These are phyloP conservation scores for Rapana venosa DNA, from an alignment of 2,888 invertebrate species.

Conservation along the genomic window DNA sequence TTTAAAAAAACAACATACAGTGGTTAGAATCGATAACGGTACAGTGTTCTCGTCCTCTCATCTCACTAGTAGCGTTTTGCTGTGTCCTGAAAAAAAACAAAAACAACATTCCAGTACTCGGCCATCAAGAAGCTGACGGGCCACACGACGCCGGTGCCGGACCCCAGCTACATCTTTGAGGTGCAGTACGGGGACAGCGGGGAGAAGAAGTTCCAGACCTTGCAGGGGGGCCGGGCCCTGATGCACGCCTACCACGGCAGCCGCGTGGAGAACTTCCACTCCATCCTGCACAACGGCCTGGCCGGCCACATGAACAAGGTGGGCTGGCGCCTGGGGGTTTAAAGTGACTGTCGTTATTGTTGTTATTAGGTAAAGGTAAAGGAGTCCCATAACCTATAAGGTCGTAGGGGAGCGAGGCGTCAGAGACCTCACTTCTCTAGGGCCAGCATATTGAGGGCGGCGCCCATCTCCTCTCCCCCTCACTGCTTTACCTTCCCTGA, in stretches of 20 bases:
- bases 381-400: too few relatives aligned
- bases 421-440: too few relatives aligned
- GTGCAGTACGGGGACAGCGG: conserved; percentile 59
- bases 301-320: conserved; percentile 86
- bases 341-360: too few relatives aligned
- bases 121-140: conserved; percentile 68
- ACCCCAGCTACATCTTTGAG: conserved; percentile 72
- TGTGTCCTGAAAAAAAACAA: not conserved
- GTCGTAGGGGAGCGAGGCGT: too few relatives aligned
- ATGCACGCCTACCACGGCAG: conserved; percentile 90
- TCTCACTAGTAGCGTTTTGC: not conserved
- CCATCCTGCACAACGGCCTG: conserved; percentile 87
- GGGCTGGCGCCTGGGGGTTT: too few relatives aligned
- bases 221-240: conserved; percentile 77
- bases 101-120: conserved; percentile 58
- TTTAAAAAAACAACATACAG: too few relatives aligned
- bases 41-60: not conserved
- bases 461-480: too few relatives aligned
- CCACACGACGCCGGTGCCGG: conserved; percentile 64
- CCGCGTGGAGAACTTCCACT: conserved; percentile 88
- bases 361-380: too few relatives aligned
- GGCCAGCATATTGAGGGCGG: too few relatives aligned
- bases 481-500: too few relatives aligned
- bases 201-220: conserved; percentile 64
- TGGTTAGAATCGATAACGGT: not conserved